Evolutionary conservation across 2,888 invertebrate species (phyloP), one percentile per base, ranked within the genome.

Genomic region (Pseudoips prasinana): DNA sequence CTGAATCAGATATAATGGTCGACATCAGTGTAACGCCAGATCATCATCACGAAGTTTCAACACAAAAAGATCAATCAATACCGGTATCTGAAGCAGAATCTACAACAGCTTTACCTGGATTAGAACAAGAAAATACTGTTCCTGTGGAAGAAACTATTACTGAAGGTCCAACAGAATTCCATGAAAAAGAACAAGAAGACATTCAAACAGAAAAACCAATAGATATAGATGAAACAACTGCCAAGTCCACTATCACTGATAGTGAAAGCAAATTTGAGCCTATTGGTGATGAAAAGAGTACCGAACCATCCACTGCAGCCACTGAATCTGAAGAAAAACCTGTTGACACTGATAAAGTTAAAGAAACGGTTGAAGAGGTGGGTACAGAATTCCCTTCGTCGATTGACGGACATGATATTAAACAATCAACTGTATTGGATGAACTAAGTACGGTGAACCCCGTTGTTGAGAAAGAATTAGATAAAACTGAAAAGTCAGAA

Each of bases 161-260:
- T 19, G 20, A 7, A 46, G 26, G n/a, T n/a, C 26, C 18, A 3
- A 44, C 41, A 0, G 34, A 34, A 19, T 17, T 18, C 31, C 28
- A 45, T 19, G 26, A 24, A 28, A 8, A 25, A n/a, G 33, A 45
- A n/a, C 10, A 35, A 38, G 29, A 28, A 9, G 32, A 30, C 30
- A 3, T 8, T 3, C 14, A 14, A 18, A 41, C 53, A 8, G 50
- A 50, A 19, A 46, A 30, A 31, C 10, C 6, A 1, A 4, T 22
- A 31, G 6, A 25, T 5, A 1, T 8, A 14, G 30, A 35, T 0
- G 40, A 1, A 22, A 8, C 3, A 3, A 30, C 29, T 7, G n/a
- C 3, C n/a, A 18, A 6, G n/a, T 8, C 18, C 2, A 2, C 10
- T 8, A 5, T 10, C 2, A 2, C 10, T 8, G 8, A 4, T 1